phyloP scores from a whole-genome alignment of 2,113 vertebrate genomes.

The Gallinago undulata region DNA sequence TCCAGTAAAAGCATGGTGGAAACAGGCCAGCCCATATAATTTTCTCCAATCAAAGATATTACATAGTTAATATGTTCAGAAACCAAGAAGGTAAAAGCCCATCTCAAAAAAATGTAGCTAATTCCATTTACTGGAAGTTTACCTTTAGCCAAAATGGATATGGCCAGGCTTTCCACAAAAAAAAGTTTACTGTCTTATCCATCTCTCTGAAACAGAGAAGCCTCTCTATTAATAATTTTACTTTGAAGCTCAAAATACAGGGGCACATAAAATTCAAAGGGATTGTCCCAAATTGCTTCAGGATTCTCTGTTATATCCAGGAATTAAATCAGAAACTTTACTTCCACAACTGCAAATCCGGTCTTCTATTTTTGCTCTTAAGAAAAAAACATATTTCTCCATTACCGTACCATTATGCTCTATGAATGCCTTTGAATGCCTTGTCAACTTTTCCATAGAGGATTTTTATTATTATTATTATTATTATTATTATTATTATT shows the following conservation, averaged over 20 bases:
- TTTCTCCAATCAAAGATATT: not conserved
- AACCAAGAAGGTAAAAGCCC: not conserved
- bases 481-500: too few relatives aligned
- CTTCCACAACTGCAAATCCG: not conserved
- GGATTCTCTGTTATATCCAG: not conserved
- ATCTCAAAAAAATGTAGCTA: not conserved
- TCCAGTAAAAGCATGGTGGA: not conserved
- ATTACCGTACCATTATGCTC: not conserved
- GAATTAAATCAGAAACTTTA: not conserved
- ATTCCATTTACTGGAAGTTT: not conserved
- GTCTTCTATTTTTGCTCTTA: not conserved
- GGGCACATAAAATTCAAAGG: not conserved
- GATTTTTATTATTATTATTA: too few relatives aligned
- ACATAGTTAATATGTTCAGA: not conserved
- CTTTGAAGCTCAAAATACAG: not conserved
- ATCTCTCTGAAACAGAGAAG: not conserved
- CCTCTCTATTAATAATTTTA: not conserved
- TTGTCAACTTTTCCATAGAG: not conserved
- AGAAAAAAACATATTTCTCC: not conserved
- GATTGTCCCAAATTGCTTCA: not conserved
- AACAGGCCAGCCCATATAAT: accelerated
- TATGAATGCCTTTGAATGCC: not conserved
- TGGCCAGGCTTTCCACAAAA: not conserved
- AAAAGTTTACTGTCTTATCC: not conserved
- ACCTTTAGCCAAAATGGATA: not conserved